Base-by-base conservation (phyloP, 2,113 vertebrate genomes). In the Ploceus nigricollis region DNA sequence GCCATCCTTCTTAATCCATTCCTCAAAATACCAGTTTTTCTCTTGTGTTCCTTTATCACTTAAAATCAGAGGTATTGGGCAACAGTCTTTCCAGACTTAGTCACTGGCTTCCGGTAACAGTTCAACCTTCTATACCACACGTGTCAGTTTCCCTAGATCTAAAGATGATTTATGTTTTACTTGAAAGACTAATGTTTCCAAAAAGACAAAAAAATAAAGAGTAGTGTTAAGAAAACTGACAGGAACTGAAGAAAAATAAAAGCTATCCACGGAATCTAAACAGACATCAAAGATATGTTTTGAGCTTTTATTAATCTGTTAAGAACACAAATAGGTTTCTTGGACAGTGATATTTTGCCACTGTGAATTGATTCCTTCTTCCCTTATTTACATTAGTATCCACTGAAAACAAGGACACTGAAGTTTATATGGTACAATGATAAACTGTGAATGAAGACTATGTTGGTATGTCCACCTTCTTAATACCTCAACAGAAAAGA, bases 31-130 rank as follows among this genome's bases (percentile, higher is more conserved):
- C 2, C 5, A 51, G 1, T 5, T 44, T 65, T 65, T n/a, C 10
- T 45, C 7, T 25, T 51, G 2, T 56, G 2, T 14, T 70, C 6
- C 13, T 28, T 60, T 77, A 23, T n/a, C 0, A 0, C 58, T 73
- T 53, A 48, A 27, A 51, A 71, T 51, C 20, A 57, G 30, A 87
- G 7, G 2, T 48, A 24, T 13, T 47, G 15, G 17, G 9, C 18
- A 79, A 56, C 6, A 39, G 3, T 44, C 4, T 5, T 50, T 87
- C 16, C 31, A 66, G 23, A 58, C 6, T 39, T 50, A 21, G 11
- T 35, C 58, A 23, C 2, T 44, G 12, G 1, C 21, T 87, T 72
- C 13, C 3, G 31, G 8, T 18, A 54, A 42, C 2, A 42, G 19
- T 16, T 24, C 22, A 24, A 5, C 0, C 4, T 78, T 35, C 9